phyloP scores from a whole-genome alignment of 2,888 invertebrate species.

The Cheilosia pagana region DNA sequence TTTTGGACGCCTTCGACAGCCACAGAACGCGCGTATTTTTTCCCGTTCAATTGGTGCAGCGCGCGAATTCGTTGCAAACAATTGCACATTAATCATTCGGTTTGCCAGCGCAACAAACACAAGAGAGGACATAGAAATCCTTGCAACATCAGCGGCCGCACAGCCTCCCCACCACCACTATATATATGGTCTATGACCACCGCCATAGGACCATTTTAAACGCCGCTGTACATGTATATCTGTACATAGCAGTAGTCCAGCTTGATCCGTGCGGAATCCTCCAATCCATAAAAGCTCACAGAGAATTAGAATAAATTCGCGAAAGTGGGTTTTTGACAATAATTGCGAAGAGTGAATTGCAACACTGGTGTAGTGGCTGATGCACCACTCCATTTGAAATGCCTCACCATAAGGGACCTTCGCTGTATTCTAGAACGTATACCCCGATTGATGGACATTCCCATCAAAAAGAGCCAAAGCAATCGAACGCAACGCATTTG shows the following conservation, averaged over 20 bases:
- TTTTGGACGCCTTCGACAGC: constrained; percentile 74
- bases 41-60: constrained; percentile 72
- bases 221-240: not conserved
- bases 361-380: constrained; percentile 11
- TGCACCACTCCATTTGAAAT: constrained; percentile 24
- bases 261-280: constrained; percentile 48
- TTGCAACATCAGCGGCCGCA: constrained; percentile 51
- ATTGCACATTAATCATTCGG: constrained; percentile 75
- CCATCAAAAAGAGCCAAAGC: constrained; percentile 70
- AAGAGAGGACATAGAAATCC: constrained; percentile 64
- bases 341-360: constrained; percentile 73
- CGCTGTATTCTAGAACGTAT: constrained; percentile 52
- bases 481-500: constrained; percentile 64
- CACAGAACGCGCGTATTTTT: constrained; percentile 74
- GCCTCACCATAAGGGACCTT: constrained; percentile 56
- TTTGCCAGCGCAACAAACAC: constrained; percentile 70
- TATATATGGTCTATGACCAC: constrained; percentile 15
- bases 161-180: constrained; percentile 15
- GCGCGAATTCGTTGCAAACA: constrained; percentile 75
- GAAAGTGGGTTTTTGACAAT: constrained; percentile 75
- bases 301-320: constrained; percentile 75
- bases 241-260: constrained; percentile 32
- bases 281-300: constrained; percentile 70
- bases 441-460: constrained; percentile 70
- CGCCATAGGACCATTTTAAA: constrained; percentile 44